Percentiles rank a stretch among this genome's conserved stretches.
Evolutionary conservation across 2,888 invertebrate species (phyloP).

Genomic region (Pristionchus mayeri): DNA sequence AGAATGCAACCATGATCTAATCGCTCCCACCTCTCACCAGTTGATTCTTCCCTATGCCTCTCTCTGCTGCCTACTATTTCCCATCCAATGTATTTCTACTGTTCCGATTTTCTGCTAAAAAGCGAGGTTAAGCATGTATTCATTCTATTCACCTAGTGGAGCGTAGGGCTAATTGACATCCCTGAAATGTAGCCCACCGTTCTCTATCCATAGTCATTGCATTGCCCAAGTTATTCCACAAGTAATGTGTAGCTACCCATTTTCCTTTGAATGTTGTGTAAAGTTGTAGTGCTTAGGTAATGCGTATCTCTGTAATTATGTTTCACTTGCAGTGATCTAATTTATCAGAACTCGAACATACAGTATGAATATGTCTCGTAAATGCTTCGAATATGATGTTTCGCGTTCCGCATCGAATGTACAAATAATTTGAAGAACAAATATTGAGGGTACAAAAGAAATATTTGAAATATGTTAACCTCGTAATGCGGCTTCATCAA

Average conservation of each 20-base stretch:
- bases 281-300: conserved; percentile 8
- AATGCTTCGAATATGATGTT: conserved; percentile 21
- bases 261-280: neutral
- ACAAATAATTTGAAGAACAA: conserved; percentile 10
- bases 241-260: conserved; percentile 3
- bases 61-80: conserved; percentile 23
- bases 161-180: neutral
- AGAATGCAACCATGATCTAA: neutral
- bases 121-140: conserved; percentile 31
- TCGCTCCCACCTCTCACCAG: neutral
- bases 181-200: neutral
- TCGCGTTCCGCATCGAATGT: neutral
- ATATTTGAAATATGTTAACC: neutral
- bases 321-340: conserved; percentile 21
- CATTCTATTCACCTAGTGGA: neutral
- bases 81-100: neutral
- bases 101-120: conserved; percentile 31
- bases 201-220: conserved; percentile 5
- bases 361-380: conserved; percentile 36
- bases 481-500: neutral
- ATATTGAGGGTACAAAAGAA: neutral
- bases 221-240: conserved; percentile 36
- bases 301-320: conserved; percentile 32
- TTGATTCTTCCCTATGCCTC: conserved; percentile 16
- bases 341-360: conserved; percentile 39